These are phyloP conservation scores for Protomyctophum bolini DNA, from an alignment of 2,113 vertebrate genomes.

Conservation along the genomic window DNA sequence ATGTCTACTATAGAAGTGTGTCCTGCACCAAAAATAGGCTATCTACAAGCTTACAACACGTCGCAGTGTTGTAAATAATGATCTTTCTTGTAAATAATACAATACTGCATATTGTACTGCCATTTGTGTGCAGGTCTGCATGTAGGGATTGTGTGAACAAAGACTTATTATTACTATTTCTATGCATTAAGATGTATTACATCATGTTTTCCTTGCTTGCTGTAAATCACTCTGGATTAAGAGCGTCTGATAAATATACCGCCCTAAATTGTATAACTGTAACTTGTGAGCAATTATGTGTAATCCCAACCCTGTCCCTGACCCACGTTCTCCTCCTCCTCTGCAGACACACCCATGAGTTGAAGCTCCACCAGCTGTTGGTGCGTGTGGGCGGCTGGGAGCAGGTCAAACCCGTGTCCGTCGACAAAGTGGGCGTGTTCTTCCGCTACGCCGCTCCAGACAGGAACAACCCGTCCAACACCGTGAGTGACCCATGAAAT, in stretches of 20 bases:
- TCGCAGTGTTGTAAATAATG: no score
- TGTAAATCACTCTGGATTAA: no score
- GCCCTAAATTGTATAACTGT: no score
- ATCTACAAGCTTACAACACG: no score
- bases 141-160: not conserved
- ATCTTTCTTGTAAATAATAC: no score
- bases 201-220: no score
- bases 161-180: no score
- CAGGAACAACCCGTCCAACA: constrained; percentile 89
- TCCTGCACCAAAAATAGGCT: no score
- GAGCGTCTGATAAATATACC: no score
- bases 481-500: constrained; percentile 76
- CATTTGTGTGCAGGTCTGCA: not conserved
- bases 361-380: constrained; percentile 94
- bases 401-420: constrained; percentile 94
- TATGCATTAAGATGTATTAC: no score
- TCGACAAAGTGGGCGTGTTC: constrained; percentile 96
- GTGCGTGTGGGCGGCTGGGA: constrained; percentile 97
- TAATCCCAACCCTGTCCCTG: not conserved
- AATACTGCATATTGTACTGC: no score
- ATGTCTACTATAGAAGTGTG: no score
- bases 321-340: not conserved
- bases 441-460: constrained; percentile 97
- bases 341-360: constrained; percentile 91
- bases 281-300: not conserved